phyloP scores from a whole-genome alignment of 2,113 vertebrate species.

The Stegastes partitus region DNA sequence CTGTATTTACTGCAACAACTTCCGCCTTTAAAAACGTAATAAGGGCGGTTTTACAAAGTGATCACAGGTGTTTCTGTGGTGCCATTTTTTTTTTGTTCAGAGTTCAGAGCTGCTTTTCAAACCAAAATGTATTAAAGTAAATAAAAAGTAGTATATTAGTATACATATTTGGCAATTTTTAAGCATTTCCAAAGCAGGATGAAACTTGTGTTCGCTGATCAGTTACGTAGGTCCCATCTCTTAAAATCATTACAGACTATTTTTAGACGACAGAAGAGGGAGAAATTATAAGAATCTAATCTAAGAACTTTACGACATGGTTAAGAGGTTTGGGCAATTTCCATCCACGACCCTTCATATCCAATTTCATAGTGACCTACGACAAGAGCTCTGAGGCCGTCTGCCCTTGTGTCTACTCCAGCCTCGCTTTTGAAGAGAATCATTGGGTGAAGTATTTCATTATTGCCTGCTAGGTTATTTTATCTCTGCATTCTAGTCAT shows the following conservation, averaged over 20 bases:
- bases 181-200: too few species aligned
- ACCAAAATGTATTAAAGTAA: neutral
- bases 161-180: too few species aligned
- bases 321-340: constrained; percentile 37
- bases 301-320: neutral
- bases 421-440: constrained; percentile 32
- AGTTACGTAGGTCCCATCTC: neutral
- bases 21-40: constrained; percentile 23
- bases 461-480: constrained; percentile 4
- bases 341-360: constrained; percentile 37
- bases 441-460: constrained; percentile 36
- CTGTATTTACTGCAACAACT: constrained; percentile 23
- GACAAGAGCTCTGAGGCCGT: constrained; percentile 20
- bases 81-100: neutral
- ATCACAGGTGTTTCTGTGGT: constrained; percentile 7
- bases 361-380: constrained; percentile 40
- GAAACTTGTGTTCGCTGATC: too few species aligned
- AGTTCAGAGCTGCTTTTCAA: neutral
- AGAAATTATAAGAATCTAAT: neutral
- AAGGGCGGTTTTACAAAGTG: constrained; percentile 10
- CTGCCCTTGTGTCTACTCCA: constrained; percentile 41
- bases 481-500: neutral
- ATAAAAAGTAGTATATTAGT: too few species aligned
- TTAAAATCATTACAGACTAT: constrained; percentile 3
- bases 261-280: neutral